phyloP scores from a whole-genome alignment of 2,888 invertebrate species.

The Macaria liturata region DNA sequence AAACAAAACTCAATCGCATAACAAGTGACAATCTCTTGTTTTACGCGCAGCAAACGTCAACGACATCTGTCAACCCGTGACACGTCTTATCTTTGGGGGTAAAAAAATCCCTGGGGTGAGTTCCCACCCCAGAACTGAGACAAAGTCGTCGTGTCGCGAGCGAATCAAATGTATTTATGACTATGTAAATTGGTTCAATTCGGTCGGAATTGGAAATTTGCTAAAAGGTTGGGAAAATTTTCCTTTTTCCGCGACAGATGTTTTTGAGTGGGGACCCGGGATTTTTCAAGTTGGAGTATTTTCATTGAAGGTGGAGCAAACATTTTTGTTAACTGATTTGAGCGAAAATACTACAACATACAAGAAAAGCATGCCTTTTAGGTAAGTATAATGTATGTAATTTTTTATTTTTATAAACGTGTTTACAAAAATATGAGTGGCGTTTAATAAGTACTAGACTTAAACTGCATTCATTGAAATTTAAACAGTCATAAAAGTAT shows the following conservation, averaged over 20 bases:
- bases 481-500: too few relatives aligned
- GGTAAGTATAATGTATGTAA: too few relatives aligned
- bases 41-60: slow-evolving; percentile 63
- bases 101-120: slow-evolving; percentile 63
- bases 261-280: slow-evolving; percentile 45
- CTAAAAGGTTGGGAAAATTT: slow-evolving; percentile 55
- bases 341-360: too few relatives aligned
- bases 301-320: slow-evolving; percentile 25
- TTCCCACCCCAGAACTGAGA: slow-evolving; percentile 44
- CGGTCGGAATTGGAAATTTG: slow-evolving; percentile 57
- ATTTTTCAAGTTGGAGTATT: slow-evolving; percentile 43
- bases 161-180: slow-evolving; percentile 80
- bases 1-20: slow-evolving; percentile 32
- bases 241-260: slow-evolving; percentile 57
- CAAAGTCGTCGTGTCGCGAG: slow-evolving; percentile 42
- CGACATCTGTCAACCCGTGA: slow-evolving; percentile 78
- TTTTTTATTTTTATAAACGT: too few relatives aligned
- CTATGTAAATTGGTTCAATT: slow-evolving; percentile 78
- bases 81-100: slow-evolving; percentile 71
- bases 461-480: too few relatives aligned
- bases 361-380: too few relatives aligned
- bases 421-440: too few relatives aligned
- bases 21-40: slow-evolving; percentile 59
- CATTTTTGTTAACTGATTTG: too few relatives aligned
- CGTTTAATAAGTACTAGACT: too few relatives aligned